Percentiles rank a stretch among this genome's conserved stretches.
Evolutionary conservation across 1,140 invertebrate genomes (phyloP).

Genomic region (Lanistes nyassanus): DNA sequence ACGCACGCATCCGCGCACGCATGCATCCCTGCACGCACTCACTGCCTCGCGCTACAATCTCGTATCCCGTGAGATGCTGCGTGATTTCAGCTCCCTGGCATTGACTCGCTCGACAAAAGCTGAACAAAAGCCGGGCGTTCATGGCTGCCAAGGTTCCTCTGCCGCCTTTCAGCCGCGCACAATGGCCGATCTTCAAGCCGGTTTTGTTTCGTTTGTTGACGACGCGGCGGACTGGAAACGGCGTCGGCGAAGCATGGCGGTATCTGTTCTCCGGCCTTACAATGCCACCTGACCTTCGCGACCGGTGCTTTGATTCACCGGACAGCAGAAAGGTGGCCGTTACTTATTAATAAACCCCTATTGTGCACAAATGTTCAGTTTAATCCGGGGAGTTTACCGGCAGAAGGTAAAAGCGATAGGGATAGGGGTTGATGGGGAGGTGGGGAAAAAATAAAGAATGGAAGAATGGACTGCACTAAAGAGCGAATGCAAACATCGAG

Average conservation of each 20-base stretch:
- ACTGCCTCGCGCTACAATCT: too few species aligned
- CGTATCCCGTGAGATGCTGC: slow-evolving; percentile 16
- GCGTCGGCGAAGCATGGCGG: slow-evolving; percentile 7
- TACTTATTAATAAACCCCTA: slow-evolving; percentile 28
- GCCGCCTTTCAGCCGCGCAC: neutral
- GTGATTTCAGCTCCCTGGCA: slow-evolving; percentile 27
- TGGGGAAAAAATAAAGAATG: neutral
- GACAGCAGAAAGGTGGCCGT: slow-evolving; percentile 13
- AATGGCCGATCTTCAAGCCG: slow-evolving; percentile 24
- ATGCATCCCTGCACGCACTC: too few species aligned
- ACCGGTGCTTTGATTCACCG: neutral
- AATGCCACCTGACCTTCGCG: neutral
- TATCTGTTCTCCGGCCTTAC: neutral
- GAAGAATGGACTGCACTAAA: too few species aligned
- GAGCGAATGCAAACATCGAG: too few species aligned
- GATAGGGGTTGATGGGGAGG: too few species aligned
- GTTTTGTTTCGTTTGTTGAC: slow-evolving; percentile 18
- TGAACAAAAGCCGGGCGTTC: neutral
- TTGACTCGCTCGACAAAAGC: slow-evolving; percentile 20
- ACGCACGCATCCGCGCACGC: too few species aligned
- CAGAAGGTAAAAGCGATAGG: slow-evolving; percentile 16
- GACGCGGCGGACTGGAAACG: slow-evolving; percentile 10
- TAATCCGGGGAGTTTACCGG: slow-evolving; percentile 18
- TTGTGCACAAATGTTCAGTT: slow-evolving; percentile 21
- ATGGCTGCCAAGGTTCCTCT: slow-evolving; percentile 8